Evolutionary conservation across 2,888 invertebrate species (phyloP).

Genomic region (Drosophila fungiperda): DNA sequence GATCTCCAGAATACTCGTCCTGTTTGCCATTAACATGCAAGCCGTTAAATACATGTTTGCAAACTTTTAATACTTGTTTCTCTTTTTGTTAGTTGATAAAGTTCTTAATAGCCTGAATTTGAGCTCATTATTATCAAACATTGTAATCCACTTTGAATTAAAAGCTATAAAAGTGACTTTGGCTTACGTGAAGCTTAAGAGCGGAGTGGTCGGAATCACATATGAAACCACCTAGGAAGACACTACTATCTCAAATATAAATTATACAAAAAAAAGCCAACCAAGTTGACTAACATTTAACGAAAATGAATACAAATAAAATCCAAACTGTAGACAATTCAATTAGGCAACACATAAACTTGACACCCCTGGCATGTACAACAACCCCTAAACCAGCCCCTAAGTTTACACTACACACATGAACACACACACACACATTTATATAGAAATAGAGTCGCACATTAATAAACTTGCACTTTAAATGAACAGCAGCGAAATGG

Average conservation of each 20-base stretch:
- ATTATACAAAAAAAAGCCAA: constrained; percentile 4
- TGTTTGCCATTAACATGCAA: constrained; percentile 43
- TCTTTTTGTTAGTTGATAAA: constrained; percentile 56
- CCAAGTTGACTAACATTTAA: constrained; percentile 39
- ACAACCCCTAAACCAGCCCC: constrained; percentile 1
- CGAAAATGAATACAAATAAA: constrained; percentile 36
- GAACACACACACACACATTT: not conserved
- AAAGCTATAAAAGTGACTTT: constrained; percentile 40
- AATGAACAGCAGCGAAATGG: constrained; percentile 61
- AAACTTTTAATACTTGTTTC: constrained; percentile 30
- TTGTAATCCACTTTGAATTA: constrained; percentile 59
- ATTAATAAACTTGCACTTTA: constrained; percentile 75
- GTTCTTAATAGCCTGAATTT: constrained; percentile 53
- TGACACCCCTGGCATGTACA: constrained; percentile 53
- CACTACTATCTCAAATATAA: not conserved
- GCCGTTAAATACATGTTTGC: constrained; percentile 35
- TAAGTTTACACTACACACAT: not conserved
- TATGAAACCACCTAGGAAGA: constrained; percentile 3
- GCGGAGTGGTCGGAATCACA: not conserved
- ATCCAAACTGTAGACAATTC: constrained; percentile 68
- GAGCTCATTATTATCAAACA: constrained; percentile 50
- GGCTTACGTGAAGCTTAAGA: constrained; percentile 9
- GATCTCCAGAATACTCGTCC: constrained; percentile 6
- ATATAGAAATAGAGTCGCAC: constrained; percentile 45
- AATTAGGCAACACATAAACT: constrained; percentile 77